Conservation (phyloP, 2,113 vertebrate species). For the Stercorarius parasiticus region DNA sequence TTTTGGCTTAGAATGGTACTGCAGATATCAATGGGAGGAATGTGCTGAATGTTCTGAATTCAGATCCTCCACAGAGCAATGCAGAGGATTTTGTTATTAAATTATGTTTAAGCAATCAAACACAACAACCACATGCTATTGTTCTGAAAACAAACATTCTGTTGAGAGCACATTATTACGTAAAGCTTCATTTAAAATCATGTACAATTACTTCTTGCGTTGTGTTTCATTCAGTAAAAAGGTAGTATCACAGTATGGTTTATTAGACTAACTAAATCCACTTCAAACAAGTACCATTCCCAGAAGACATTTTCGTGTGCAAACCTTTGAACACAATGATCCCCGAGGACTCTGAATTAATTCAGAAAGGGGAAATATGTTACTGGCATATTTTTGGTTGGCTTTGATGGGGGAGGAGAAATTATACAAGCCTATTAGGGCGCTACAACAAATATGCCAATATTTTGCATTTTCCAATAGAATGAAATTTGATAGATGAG, state of each 20-base stretch:
- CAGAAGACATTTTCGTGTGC: background rate
- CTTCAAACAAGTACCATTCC: background rate
- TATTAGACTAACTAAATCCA: background rate
- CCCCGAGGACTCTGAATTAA: background rate
- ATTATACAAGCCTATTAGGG: background rate
- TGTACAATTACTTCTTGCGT: background rate
- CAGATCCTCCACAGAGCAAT: background rate
- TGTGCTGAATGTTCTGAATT: slow-evolving; percentile 50
- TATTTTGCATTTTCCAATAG: background rate
- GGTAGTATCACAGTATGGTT: background rate
- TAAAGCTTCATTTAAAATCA: background rate
- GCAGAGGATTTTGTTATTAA: background rate
- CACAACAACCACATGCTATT: background rate
- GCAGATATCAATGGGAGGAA: slow-evolving; percentile 22
- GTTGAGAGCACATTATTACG: background rate
- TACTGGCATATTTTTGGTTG: background rate
- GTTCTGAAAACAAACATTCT: background rate
- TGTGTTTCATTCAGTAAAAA: background rate
- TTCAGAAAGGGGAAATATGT: background rate
- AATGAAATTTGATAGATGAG: background rate
- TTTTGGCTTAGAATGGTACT: background rate
- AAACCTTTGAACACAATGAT: background rate
- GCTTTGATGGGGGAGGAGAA: background rate
- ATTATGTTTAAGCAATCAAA: background rate
- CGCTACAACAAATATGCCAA: background rate